Conservation (phyloP, 2,888 invertebrate species). For the Chymomyza caudatula region DNA sequence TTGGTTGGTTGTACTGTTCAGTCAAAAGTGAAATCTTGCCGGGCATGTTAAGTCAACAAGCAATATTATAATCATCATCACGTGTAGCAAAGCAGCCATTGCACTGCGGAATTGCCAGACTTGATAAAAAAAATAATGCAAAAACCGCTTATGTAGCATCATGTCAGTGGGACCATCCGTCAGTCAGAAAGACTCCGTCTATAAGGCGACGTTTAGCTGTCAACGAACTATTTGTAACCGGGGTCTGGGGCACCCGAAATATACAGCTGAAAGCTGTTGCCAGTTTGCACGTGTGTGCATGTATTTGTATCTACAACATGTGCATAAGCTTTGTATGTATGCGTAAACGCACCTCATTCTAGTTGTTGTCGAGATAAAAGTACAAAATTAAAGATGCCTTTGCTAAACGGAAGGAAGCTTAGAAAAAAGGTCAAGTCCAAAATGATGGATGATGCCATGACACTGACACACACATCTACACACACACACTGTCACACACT, state of each 20-base stretch:
- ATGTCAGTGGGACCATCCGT: constrained; percentile 9
- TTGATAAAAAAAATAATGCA: constrained; percentile 19
- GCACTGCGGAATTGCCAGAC: constrained; percentile 48
- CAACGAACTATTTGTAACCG: constrained; percentile 39
- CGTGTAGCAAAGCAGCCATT: constrained; percentile 58
- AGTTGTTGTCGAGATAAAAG: constrained; percentile 52
- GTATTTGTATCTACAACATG: constrained; percentile 32
- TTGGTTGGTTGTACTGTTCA: background rate
- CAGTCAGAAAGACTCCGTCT: constrained; percentile 17
- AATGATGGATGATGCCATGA: constrained; percentile 78
- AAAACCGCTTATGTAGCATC: constrained; percentile 34
- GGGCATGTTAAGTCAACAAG: constrained; percentile 44
- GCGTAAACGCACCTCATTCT: constrained; percentile 39
- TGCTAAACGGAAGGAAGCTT: constrained; percentile 69
- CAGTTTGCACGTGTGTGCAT: constrained; percentile 28
- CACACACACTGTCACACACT: constrained; percentile 17
- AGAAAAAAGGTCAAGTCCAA: constrained; percentile 78
- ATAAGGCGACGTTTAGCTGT: constrained; percentile 62
- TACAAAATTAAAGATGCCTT: constrained; percentile 69
- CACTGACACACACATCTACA: constrained; percentile 51
- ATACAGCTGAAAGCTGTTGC: constrained; percentile 37
- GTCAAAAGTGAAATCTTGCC: constrained; percentile 52
- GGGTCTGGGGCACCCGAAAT: constrained; percentile 26
- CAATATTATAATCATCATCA: constrained; percentile 54
- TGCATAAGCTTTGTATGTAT: constrained; percentile 28